Percentiles rank a stretch among this genome's conserved stretches.
Evolutionary conservation across 2,888 invertebrate genomes (phyloP).

Genomic region (Magallana nippona): DNA sequence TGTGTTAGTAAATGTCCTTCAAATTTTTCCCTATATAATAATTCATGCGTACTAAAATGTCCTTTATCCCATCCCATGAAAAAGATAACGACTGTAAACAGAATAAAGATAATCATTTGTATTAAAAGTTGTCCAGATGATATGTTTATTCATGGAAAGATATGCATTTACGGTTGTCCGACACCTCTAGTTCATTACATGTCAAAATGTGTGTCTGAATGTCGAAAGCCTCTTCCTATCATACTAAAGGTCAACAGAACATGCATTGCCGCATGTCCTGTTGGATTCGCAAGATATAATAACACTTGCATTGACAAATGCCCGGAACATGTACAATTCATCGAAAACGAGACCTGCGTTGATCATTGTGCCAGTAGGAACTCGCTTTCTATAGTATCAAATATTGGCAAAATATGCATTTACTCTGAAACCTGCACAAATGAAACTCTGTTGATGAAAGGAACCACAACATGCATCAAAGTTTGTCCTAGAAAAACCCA

Average conservation of each 20-base stretch:
- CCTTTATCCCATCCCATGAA: neutral
- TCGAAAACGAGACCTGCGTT: neutral
- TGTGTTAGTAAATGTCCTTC: slow-evolving; percentile 1
- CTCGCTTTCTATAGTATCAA: neutral
- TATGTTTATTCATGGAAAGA: neutral
- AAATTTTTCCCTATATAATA: slow-evolving; percentile 3
- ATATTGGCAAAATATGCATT: neutral
- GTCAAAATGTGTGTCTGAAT: neutral
- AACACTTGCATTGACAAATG: neutral
- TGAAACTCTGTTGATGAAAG: neutral
- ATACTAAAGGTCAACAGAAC: neutral
- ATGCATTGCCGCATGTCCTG: neutral
- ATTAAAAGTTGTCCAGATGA: neutral
- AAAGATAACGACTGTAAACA: neutral
- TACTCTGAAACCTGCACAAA: neutral
- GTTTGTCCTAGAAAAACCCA: neutral
- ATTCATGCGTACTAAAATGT: neutral
- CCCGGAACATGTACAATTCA: neutral
- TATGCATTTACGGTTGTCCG: neutral
- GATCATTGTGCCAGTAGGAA: neutral
- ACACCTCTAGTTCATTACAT: neutral
- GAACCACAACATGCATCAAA: neutral
- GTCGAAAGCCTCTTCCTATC: neutral
- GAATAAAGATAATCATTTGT: neutral
- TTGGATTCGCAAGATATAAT: neutral